These are phyloP conservation scores for Mugil cephalus DNA, from an alignment of 2,113 vertebrate genomes.

Conservation along the genomic window DNA sequence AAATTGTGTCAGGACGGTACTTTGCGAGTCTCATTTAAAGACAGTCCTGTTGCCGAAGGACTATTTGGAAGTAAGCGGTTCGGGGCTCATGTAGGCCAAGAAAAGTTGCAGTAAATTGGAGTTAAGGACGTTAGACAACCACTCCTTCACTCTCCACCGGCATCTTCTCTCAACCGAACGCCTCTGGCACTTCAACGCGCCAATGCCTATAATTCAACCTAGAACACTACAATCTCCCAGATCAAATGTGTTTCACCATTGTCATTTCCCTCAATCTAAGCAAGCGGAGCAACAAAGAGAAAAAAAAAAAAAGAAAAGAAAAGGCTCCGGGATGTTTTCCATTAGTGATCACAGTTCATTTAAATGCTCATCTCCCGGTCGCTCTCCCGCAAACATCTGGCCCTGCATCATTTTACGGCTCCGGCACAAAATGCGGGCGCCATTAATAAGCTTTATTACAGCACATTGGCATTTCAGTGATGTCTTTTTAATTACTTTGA, in stretches of 20 bases:
- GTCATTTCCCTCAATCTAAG: constrained; percentile 39
- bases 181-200: not conserved
- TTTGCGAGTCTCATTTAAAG: constrained; percentile 24
- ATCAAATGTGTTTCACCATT: constrained; percentile 13
- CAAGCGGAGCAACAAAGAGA: not conserved
- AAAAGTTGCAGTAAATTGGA: constrained; percentile 27
- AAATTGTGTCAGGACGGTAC: constrained; percentile 44
- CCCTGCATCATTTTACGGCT: constrained; percentile 47
- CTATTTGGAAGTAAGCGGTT: constrained; percentile 3
- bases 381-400: constrained; percentile 56
- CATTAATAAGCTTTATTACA: constrained; percentile 71
- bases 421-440: constrained; percentile 25
- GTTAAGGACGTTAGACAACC: not conserved
- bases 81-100: not conserved
- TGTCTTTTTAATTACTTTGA: constrained; percentile 79
- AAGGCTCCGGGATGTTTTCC: constrained; percentile 42
- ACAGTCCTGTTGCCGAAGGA: constrained; percentile 33
- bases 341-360: constrained; percentile 47
- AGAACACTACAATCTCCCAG: not conserved
- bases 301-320: constrained; percentile 4
- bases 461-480: constrained; percentile 75
- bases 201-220: constrained; percentile 28
- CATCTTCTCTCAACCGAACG: not conserved
- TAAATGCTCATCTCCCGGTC: constrained; percentile 36
- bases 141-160: not conserved